Evolutionary conservation across 1,140 invertebrate species (phyloP).

Genomic region (Hyles euphorbiae): DNA sequence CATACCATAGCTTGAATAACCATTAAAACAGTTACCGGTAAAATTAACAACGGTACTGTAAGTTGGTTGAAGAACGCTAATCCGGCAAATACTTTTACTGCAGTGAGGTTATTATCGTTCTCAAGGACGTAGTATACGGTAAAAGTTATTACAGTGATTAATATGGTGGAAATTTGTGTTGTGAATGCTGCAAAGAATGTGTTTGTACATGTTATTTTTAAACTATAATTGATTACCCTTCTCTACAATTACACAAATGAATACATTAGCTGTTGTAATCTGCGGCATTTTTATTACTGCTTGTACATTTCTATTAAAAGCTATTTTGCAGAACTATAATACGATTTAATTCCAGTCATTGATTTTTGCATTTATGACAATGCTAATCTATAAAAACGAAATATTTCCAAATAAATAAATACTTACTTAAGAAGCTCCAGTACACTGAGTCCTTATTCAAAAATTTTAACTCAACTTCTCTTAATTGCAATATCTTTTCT

Average conservation of each 20-base stretch:
- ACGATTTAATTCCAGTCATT: too few species aligned
- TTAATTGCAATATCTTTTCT: slow-evolving; percentile 78
- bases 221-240: slow-evolving; percentile 10
- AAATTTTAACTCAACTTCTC: slow-evolving; percentile 83
- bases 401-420: neutral
- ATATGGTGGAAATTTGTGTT: slow-evolving; percentile 83
- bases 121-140: slow-evolving; percentile 79
- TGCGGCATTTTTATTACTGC: too few species aligned
- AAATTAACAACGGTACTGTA: slow-evolving; percentile 86
- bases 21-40: slow-evolving; percentile 87
- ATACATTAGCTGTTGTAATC: too few species aligned
- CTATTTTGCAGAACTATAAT: too few species aligned
- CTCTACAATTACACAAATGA: too few species aligned
- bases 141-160: slow-evolving; percentile 85
- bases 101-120: slow-evolving; percentile 75
- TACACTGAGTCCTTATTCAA: slow-evolving; percentile 85
- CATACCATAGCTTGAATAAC: slow-evolving; percentile 85
- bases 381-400: too few species aligned
- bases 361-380: too few species aligned
- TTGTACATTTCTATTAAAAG: too few species aligned
- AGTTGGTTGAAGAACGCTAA: slow-evolving; percentile 88
- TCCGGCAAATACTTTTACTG: slow-evolving; percentile 84
- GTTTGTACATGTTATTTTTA: neutral
- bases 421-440: slow-evolving; percentile 84
- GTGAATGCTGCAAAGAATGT: slow-evolving; percentile 79